Base-by-base conservation (phyloP, 2,888 invertebrate species). In the Trachelus iudaicus region DNA sequence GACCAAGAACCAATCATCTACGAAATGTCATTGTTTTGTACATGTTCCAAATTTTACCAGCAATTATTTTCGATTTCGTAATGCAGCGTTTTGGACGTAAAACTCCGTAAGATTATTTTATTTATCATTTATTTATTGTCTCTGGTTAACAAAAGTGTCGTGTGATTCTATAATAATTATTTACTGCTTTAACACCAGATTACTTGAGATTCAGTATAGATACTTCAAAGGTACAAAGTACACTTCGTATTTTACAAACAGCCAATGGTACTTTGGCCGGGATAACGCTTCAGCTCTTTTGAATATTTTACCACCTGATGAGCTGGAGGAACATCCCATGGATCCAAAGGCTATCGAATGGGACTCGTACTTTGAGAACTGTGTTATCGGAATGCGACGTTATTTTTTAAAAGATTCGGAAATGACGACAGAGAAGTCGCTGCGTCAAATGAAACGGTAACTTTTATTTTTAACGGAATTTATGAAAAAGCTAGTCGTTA, bases 161-260 rank as follows among this genome's bases (percentile, higher is more conserved):
- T 56, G 56, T 56, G 9, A 56, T 23, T 2, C 2, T 9, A 56
- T 56, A 56, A 23, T 23, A 23, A 23, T 23, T 56, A 56, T 56
- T 56, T 15, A 56, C 2, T 23, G 0, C 23, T 56, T 56, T 3
- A 56, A 56, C 9, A 23, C 73, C 84, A 93, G 93, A 83, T 91
- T 93, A 90, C 92, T 93, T 80, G 91, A 90, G 80, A 88, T 93
- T 69, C 93, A 93, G 84, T 90, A 90, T 77, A 92, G 92, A 81
- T 92, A 93, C 80, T 92, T 92, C 80, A 91, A 92, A 81, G 92
- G 93, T 6, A 90, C 92, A 81, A 90, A 90, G 79, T 92, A 92
- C 31, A 88, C 93, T 78, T 89, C 92, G 79, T 93, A 92, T 87
- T 94, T 94, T 86, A 93, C 93, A 35, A 89, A 90, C 56, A 91